Base-by-base conservation (phyloP, 2,113 vertebrate species). In the Platichthys flesus region DNA sequence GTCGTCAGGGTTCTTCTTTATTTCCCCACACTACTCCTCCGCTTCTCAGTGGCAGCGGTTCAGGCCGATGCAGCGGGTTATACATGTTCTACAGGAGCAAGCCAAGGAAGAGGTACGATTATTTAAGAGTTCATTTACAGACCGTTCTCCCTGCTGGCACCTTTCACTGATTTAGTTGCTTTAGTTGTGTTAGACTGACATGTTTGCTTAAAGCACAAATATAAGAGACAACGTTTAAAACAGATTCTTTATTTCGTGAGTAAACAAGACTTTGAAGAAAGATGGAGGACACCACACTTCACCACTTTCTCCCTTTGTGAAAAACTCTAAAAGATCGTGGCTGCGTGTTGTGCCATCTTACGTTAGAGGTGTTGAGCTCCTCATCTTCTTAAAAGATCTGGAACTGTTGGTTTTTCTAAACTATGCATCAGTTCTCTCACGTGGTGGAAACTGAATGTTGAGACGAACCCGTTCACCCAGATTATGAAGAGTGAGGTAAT, bases 191-290 rank as follows among this genome's bases (percentile, higher is more conserved):
- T 42, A 35, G 14, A 54, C 49, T 18, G 21, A 5, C 52, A 37
- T 59, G n/a, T 21, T 55, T 35, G 78, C 87, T 90, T 80, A 80
- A 71, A 72, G 71, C 69, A 65, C 70, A 67, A 42, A 61, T 24
- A 23, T 75, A 57, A 21, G 51, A 56, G 54, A 31, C 55, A n/a
- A n/a, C 9, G 9, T 7, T 13, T 54, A 12, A 23, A 55, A 52
- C 51, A 7, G 16, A 55, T 55, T 55, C 21, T 13, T 23, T 21
- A 55, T 23, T 55, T n/a, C 10, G 9, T 24, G 13, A 40, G 37
- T 40, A 40, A 35, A 35, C 31, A 35, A 35, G 31, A 35, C 28
- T 31, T 28, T 28, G 5, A 40, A 40, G 37, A 12, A 40, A 40
- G 37, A 40, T 40, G 37, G 37, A 9, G 37, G 37, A 9, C 26